Evolutionary conservation across 2,888 invertebrate species (phyloP).

Genomic region (Habroteleia sp.): DNA sequence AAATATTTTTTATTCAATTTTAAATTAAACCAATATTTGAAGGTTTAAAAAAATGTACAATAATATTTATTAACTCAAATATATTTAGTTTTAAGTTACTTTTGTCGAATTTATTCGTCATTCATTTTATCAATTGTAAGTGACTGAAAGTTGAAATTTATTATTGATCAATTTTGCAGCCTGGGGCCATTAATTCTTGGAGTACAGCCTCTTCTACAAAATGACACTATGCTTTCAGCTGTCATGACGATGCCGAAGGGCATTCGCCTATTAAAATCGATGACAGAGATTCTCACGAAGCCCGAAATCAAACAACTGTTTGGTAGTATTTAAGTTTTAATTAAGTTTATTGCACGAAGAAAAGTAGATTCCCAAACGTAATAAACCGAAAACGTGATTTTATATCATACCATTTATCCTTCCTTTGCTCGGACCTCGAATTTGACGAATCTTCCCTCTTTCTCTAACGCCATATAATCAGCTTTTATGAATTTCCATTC

Average conservation of each 20-base stretch:
- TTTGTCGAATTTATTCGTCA: too few species aligned
- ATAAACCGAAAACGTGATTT: conserved; percentile 7
- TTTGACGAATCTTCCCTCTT: conserved; percentile 1
- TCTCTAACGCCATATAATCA: conserved; percentile 6
- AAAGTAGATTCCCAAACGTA: conserved; percentile 4
- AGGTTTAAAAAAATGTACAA: too few species aligned
- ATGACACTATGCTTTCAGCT: conserved; percentile 82
- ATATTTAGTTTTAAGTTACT: too few species aligned
- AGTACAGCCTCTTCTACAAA: conserved; percentile 81
- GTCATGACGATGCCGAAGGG: conserved; percentile 82
- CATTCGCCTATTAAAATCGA: conserved; percentile 82
- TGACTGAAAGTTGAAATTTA: too few species aligned
- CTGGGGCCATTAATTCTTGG: conserved; percentile 79
- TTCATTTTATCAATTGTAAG: too few species aligned
- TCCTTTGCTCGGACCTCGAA: conserved; percentile 9
- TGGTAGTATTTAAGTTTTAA: conserved; percentile 77
- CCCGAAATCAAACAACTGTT: conserved; percentile 82
- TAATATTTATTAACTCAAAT: too few species aligned
- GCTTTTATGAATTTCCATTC: conserved; percentile 18
- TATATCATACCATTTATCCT: not conserved
- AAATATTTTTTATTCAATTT: too few species aligned
- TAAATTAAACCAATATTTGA: too few species aligned
- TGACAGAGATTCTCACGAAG: conserved; percentile 83
- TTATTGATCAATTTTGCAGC: conserved; percentile 47
- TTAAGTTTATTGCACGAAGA: conserved; percentile 8